Evolutionary conservation across 2,888 invertebrate species (phyloP).

Genomic region (Chaetogeoica ovagalla): DNA sequence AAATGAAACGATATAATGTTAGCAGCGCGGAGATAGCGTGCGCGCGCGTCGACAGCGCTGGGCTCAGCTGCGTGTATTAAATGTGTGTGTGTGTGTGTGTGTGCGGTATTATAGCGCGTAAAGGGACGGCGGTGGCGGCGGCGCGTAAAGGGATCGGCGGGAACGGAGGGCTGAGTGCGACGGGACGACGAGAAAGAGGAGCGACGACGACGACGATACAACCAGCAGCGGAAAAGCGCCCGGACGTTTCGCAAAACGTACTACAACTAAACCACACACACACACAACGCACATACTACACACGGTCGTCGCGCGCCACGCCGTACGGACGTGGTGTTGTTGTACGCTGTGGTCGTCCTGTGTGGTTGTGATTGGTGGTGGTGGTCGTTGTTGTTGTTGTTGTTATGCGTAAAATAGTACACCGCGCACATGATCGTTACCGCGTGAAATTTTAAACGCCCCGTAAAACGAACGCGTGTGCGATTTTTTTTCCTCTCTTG

Average conservation of each 20-base stretch:
- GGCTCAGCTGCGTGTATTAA: neutral
- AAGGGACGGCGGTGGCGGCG: neutral
- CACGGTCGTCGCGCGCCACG: constrained; percentile 49
- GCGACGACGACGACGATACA: neutral
- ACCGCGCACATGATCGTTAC: too few species aligned
- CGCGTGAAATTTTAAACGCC: too few species aligned
- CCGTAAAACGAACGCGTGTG: too few species aligned
- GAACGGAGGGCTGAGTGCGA: neutral
- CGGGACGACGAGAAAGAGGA: neutral
- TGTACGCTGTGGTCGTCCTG: too few species aligned
- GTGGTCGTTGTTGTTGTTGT: too few species aligned
- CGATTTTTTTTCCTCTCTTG: too few species aligned
- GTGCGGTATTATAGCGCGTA: constrained; percentile 1
- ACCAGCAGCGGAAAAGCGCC: constrained; percentile 31
- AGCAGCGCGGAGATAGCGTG: neutral
- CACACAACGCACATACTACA: constrained; percentile 11
- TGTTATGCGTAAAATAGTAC: too few species aligned
- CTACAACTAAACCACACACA: neutral
- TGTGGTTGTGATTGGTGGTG: too few species aligned
- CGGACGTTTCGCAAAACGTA: constrained; percentile 38
- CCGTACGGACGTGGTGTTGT: constrained; percentile 21
- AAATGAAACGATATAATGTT: neutral
- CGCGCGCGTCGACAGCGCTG: neutral
- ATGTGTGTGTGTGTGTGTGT: too few species aligned
- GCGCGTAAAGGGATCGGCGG: neutral